Conservation (phyloP, 2,113 vertebrate species). For the Oreochromis spilurus region DNA sequence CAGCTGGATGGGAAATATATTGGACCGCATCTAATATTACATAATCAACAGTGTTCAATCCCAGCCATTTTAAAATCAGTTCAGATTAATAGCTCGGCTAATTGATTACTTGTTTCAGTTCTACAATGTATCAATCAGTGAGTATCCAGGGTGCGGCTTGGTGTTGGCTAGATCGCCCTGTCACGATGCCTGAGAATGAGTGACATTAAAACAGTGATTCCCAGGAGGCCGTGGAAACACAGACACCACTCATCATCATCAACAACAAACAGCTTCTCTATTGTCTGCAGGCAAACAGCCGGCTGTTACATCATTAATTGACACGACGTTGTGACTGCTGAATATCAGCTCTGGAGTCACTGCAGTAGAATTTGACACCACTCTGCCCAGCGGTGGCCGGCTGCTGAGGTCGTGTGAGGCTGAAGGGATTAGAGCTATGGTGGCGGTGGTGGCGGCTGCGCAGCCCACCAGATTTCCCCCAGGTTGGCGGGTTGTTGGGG, state of each 20-base stretch:
- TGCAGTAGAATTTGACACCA: constrained; percentile 35
- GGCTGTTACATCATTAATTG: background rate
- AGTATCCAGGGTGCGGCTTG: background rate
- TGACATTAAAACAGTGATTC: background rate
- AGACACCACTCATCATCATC: constrained; percentile 6
- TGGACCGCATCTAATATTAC: background rate
- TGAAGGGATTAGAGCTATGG: background rate
- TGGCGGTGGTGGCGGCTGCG: background rate
- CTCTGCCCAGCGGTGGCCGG: background rate
- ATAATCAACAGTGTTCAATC: background rate
- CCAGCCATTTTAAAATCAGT: background rate
- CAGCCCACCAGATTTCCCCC: background rate
- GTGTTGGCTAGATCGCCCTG: background rate
- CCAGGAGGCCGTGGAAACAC: background rate
- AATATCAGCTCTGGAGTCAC: background rate
- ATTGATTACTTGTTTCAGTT: background rate
- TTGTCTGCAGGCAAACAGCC: background rate
- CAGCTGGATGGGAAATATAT: background rate
- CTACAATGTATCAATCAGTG: background rate
- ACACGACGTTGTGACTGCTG: background rate
- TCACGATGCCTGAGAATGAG: background rate
- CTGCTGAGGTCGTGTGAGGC: background rate
- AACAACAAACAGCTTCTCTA: constrained; percentile 13
- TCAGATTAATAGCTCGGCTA: background rate
- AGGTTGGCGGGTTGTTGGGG: background rate